Evolutionary conservation across 1,140 invertebrate genomes (phyloP).

Genomic region (Zaprionus inermis): DNA sequence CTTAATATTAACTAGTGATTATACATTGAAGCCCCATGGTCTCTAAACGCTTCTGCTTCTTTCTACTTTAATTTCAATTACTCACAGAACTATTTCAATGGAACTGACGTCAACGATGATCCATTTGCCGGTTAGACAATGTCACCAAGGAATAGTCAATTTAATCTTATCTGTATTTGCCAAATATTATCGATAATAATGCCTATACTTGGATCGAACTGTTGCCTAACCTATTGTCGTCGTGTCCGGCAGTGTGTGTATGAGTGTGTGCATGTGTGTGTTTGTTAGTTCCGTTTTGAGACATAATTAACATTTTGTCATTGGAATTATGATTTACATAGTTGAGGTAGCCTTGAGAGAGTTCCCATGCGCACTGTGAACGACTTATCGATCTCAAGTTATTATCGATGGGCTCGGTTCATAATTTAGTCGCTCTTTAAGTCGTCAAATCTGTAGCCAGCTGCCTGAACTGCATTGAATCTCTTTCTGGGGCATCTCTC

Average conservation of each 20-base stretch:
- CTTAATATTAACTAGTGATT: too few species aligned
- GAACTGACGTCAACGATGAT: conserved; percentile 35
- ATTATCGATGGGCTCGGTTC: not conserved
- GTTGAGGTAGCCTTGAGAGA: not conserved
- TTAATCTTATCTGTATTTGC: conserved; percentile 32
- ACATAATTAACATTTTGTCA: conserved; percentile 9
- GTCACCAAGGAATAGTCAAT: not conserved
- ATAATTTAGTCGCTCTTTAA: conserved; percentile 47
- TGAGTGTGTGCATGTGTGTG: not conserved
- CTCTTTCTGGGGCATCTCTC: conserved; percentile 61
- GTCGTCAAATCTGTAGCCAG: conserved; percentile 49
- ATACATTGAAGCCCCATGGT: too few species aligned
- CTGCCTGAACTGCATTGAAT: too few species aligned
- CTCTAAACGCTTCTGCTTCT: too few species aligned
- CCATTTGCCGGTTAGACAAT: not conserved
- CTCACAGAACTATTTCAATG: not conserved
- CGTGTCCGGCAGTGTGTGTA: conserved; percentile 7
- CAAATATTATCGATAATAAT: conserved; percentile 12
- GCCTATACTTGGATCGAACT: not conserved
- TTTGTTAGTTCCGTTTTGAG: conserved; percentile 29
- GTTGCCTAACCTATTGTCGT: conserved; percentile 19
- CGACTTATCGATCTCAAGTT: too few species aligned
- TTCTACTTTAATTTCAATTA: not conserved
- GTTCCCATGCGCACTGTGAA: conserved; percentile 7
- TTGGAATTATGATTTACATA: not conserved